Evolutionary conservation across 2,888 invertebrate genomes (phyloP).

Genomic region (Oasisia sp.): DNA sequence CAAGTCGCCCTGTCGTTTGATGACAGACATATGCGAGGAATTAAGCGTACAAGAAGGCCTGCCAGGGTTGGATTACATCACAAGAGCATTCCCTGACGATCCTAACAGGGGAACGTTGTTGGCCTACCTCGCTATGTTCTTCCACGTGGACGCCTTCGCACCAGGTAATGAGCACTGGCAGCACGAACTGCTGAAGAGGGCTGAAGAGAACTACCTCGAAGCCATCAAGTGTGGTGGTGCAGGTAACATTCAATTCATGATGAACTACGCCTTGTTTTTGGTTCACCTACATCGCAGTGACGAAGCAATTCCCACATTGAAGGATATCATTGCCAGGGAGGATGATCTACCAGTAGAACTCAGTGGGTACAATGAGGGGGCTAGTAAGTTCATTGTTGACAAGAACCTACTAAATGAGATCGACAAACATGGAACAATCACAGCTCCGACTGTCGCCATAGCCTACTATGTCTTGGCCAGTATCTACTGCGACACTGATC

Average conservation of each 20-base stretch:
- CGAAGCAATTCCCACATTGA: neutral
- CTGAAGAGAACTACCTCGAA: neutral
- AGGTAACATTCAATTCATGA: neutral
- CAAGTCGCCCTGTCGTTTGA: neutral
- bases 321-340: neutral
- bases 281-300: neutral
- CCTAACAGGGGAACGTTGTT: neutral
- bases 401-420: neutral
- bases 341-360: neutral
- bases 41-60: neutral
- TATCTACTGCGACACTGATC: neutral
- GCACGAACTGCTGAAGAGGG: neutral
- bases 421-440: neutral
- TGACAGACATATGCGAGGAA: neutral
- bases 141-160: neutral
- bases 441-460: neutral
- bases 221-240: neutral
- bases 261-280: neutral
- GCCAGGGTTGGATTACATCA: neutral
- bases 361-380: neutral
- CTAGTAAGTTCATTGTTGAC: neutral
- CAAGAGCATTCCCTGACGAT: neutral
- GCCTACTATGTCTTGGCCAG: neutral
- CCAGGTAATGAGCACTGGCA: neutral
- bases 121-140: neutral